These are phyloP conservation scores for Babylonia areolata DNA, from an alignment of 1,140 invertebrate species.

Conservation along the genomic window DNA sequence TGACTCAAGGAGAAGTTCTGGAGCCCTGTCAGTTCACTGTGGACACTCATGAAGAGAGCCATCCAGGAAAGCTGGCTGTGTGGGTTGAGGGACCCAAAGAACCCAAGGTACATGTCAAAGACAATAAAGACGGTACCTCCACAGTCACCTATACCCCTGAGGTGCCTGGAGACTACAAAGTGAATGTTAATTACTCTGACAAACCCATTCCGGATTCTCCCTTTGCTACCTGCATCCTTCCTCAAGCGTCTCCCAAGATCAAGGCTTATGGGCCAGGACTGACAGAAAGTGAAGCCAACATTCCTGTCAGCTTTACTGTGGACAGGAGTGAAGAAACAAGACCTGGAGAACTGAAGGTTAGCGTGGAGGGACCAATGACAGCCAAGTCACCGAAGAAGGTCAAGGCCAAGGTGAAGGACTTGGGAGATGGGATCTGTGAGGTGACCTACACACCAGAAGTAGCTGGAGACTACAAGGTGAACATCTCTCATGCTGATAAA, in stretches of 20 bases:
- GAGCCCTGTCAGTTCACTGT: slow-evolving; percentile 85
- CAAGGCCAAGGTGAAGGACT: too few species aligned
- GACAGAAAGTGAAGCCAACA: slow-evolving; percentile 65
- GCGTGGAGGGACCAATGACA: not conserved
- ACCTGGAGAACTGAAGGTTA: not conserved
- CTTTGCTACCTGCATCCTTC: slow-evolving; percentile 86
- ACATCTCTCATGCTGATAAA: slow-evolving; percentile 96
- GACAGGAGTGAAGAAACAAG: not conserved
- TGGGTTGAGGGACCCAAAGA: slow-evolving; percentile 90
- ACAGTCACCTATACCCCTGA: slow-evolving; percentile 88
- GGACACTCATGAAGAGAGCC: slow-evolving; percentile 61
- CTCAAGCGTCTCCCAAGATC: slow-evolving; percentile 76
- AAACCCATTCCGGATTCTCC: slow-evolving; percentile 97
- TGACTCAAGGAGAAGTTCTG: slow-evolving; percentile 82
- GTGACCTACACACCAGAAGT: slow-evolving; percentile 89
- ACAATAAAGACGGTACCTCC: slow-evolving; percentile 90
- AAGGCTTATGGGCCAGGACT: slow-evolving; percentile 81
- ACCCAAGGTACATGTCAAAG: slow-evolving; percentile 86
- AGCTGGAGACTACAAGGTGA: slow-evolving; percentile 88
- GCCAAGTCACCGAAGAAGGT: too few species aligned
- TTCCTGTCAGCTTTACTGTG: slow-evolving; percentile 15
- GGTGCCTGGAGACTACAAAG: slow-evolving; percentile 86
- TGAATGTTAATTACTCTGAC: slow-evolving; percentile 96
- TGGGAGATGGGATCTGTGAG: too few species aligned
- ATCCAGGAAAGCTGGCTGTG: slow-evolving; percentile 85